Evolutionary conservation across 35 echinoderm and acorn worm species (phyloP).

Genomic region (Ophioderma brevispina): DNA sequence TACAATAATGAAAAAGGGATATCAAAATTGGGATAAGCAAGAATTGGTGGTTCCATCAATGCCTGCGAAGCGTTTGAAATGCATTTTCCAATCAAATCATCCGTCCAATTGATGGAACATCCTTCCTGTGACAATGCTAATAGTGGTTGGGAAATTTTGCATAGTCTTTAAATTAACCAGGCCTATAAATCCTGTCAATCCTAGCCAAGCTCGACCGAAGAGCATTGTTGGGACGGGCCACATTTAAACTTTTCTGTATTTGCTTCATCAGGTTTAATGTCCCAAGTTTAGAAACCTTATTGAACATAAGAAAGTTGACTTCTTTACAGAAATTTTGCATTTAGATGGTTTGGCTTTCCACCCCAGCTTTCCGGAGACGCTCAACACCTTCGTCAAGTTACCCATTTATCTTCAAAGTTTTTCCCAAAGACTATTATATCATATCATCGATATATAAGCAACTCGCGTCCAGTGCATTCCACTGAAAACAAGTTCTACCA

Average conservation of each 20-base stretch:
- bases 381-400: background rate
- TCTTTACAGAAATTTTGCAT: constrained; percentile 1
- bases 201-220: background rate
- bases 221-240: constrained; percentile 18
- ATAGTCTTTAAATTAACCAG: too few relatives aligned
- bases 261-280: constrained; percentile 13
- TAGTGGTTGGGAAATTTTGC: too few relatives aligned
- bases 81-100: background rate
- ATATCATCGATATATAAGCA: background rate
- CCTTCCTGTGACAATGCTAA: background rate
- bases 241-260: constrained; percentile 36
- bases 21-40: too few relatives aligned
- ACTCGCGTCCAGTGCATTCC: constrained; percentile 12
- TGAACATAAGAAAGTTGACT: constrained; percentile 59
- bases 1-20: too few relatives aligned
- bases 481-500: constrained; percentile 10
- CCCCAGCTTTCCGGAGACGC: background rate
- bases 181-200: background rate
- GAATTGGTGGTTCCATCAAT: too few relatives aligned
- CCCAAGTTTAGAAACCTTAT: constrained; percentile 50
- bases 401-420: background rate
- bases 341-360: constrained; percentile 27
- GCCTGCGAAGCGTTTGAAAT: background rate
- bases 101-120: background rate
- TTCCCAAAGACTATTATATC: constrained; percentile 4